Evolutionary conservation across 2,888 invertebrate genomes (phyloP), one percentile per base, ranked within the genome.

Genomic region (Ornithoptera priamus): DNA sequence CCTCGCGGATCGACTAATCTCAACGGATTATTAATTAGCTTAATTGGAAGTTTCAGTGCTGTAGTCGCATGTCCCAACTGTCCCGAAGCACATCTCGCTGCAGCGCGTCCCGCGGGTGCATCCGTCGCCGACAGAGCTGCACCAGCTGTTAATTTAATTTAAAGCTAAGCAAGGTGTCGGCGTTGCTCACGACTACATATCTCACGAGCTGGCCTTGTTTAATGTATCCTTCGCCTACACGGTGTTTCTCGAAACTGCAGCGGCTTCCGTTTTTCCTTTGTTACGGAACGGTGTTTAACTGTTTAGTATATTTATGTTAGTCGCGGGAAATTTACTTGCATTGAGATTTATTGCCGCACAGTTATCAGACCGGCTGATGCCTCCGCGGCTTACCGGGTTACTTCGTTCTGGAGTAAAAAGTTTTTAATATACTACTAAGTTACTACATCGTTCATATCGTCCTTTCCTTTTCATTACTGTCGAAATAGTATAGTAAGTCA

Each of bases 141-240:
- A 36, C 58, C 65, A 46, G 65, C 62, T 69, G 69, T 62, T 65
- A 58, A 62, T 65, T 69, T 62, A 62, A 69, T 69, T 69, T 62
- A 62, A 30, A 42, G 36, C 58, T 62, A 66, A 69, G 57, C 62
- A 36, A 65, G 46, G 65, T 62, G 69, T 62, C 65, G 30, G 58
- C 20, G 57, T 58, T 66, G 62, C 50, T 62, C 58, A 58, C 20
- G 46, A 57, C 68, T 68, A 57, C 62, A 36, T 58, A 46, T 53
- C 22, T 66, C 17, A 15, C 17, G 46, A 63, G 53, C 36, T 36
- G 50, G 57, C 62, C 56, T 61, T n/a, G 20, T 68, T 68, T 50
- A 68, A 50, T 63, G 30, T 59, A 63, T 58, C 58, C 62, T 58
- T 30, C 30, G 46, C 58, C 22, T 22, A 22, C 22, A 22, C 1